Percentiles rank a stretch among this genome's conserved stretches.
These are phyloP conservation scores for Harmothoe impar DNA, from an alignment of 2,888 invertebrate species.

Conservation along the genomic window DNA sequence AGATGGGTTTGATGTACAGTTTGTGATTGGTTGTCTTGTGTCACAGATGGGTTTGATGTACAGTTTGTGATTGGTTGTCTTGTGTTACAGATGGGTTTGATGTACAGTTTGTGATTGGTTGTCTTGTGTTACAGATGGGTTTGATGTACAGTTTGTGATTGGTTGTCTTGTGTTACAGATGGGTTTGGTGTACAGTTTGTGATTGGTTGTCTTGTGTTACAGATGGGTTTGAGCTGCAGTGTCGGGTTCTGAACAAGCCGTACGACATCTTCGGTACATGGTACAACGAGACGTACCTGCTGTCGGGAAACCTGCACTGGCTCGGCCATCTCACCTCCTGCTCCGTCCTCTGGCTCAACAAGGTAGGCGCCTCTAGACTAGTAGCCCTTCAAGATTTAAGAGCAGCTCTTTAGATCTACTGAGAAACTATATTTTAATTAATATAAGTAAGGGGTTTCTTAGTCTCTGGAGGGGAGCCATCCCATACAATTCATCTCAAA, in stretches of 20 bases:
- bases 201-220: slow-evolving; percentile 71
- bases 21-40: background rate
- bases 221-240: slow-evolving; percentile 87
- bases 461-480: too few relatives aligned
- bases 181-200: slow-evolving; percentile 85
- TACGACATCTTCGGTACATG: slow-evolving; percentile 95
- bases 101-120: slow-evolving; percentile 85
- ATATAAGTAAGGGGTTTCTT: too few relatives aligned
- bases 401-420: too few relatives aligned
- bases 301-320: slow-evolving; percentile 92
- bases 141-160: background rate
- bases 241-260: slow-evolving; percentile 89
- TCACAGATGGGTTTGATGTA: slow-evolving; percentile 87
- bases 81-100: too few relatives aligned
- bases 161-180: slow-evolving; percentile 83
- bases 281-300: slow-evolving; percentile 91
- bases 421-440: too few relatives aligned
- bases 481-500: too few relatives aligned
- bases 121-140: too few relatives aligned
- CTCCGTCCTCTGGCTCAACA: slow-evolving; percentile 89
- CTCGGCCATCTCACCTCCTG: slow-evolving; percentile 88
- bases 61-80: slow-evolving; percentile 85
- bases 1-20: too few relatives aligned
- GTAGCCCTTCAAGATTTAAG: too few relatives aligned
- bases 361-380: slow-evolving; percentile 82